Base-by-base conservation (phyloP, 1,140 invertebrate genomes). In the Trichonephila clavipes region DNA sequence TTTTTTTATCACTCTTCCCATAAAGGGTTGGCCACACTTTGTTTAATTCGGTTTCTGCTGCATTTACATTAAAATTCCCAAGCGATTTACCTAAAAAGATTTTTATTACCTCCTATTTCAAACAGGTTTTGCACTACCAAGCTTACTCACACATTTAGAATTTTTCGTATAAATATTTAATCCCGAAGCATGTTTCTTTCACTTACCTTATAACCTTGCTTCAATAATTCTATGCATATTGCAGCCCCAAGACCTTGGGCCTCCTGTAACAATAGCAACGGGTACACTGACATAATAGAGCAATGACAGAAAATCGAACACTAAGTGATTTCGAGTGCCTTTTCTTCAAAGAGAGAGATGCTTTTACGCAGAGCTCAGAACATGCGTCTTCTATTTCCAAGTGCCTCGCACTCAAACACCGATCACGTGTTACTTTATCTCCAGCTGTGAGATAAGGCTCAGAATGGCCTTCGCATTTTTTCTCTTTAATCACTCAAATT, bases 261-360 rank as follows among this genome's bases (percentile, higher is more conserved):
- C 97, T 28, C 97, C 97, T 34, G 97, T 98, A 61, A 98, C 96
- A 64, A 98, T 95, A 89, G 97, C 97, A 89, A 97, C 97, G 24
- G 24, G 28, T 16, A 14, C 72, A 16, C 7, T 6, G 12, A 77
- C 72, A 77, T 77, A 34, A 34, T 77, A 18, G 1, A 16, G 28
- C 16, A 3, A 18, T 18, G 14, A 18, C 14, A 34, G 28, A 6
- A 18, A 51, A 51, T 12, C 51, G 51, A 51, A 51, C 7, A 51
- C 10, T 51, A 51, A 51, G 51, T 51, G 51, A 51, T 51, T 51
- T 51, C 6, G 51, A 51, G 51, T 51, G 51, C 51, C 51, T 51
- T 51, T 51, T 51, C n/a, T 51, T 51, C 51, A 51, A 51, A 51
- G 51, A 2, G 34, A 34, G 2, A 51, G 51, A 51, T 51, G 51